These are phyloP conservation scores for Chondrosia reniformis DNA, from an alignment of 37 sponge, comb jelly and placozoan genomes.

Conservation along the genomic window DNA sequence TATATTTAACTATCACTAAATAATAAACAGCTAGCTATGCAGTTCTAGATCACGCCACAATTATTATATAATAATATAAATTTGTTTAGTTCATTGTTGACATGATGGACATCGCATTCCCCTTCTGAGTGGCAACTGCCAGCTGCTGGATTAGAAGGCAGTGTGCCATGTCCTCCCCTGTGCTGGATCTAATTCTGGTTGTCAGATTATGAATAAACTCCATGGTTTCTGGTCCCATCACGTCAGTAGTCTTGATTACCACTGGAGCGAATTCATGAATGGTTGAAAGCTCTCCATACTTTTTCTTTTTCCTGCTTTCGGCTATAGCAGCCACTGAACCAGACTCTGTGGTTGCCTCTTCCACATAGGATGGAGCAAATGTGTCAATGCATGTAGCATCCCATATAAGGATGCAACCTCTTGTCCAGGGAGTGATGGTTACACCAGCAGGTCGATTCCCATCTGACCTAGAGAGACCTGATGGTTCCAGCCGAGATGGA, in stretches of 20 bases:
- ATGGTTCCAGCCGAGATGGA: not conserved
- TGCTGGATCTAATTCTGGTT: not conserved
- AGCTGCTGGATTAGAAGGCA: conserved; percentile 1
- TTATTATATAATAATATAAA: too few relatives aligned
- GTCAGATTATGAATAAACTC: not conserved
- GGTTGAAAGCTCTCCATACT: not conserved
- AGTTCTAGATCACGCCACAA: too few relatives aligned
- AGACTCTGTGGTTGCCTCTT: not conserved
- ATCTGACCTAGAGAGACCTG: conserved; percentile 1
- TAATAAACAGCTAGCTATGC: too few relatives aligned
- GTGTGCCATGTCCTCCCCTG: not conserved
- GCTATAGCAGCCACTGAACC: not conserved
- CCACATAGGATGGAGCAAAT: not conserved
- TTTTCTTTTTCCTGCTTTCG: not conserved
- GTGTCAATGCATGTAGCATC: conserved; percentile 12
- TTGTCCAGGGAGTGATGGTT: not conserved
- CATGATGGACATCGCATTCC: too few relatives aligned
- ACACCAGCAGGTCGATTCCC: not conserved
- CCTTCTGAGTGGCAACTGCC: too few relatives aligned
- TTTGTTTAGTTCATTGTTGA: too few relatives aligned
- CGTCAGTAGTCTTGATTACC: not conserved
- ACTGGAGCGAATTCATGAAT: not conserved
- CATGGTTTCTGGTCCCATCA: not conserved
- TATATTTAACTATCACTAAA: too few relatives aligned
- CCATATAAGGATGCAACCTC: not conserved